These are phyloP conservation scores for Tribolium madens DNA, from an alignment of 1,140 invertebrate genomes.

Conservation along the genomic window DNA sequence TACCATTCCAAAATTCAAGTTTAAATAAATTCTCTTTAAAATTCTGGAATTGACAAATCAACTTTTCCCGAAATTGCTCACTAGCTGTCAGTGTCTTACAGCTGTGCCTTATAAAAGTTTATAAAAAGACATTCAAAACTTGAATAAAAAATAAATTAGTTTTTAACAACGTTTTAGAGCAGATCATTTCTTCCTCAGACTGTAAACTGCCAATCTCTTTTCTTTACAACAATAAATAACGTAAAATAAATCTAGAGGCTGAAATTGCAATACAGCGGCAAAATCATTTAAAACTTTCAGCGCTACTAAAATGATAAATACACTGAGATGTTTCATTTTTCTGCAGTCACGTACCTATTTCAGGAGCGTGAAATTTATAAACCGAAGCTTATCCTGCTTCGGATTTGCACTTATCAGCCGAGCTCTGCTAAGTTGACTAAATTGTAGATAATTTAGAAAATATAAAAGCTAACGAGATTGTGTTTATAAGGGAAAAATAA, in stretches of 20 bases:
- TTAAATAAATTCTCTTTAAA: no score
- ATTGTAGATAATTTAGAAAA: no score
- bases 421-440: no score
- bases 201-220: constrained; percentile 27
- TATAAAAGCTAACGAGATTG: no score
- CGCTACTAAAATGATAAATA: constrained; percentile 6
- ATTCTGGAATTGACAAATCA: constrained; percentile 7
- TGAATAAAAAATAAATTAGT: constrained; percentile 18
- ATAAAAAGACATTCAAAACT: constrained; percentile 7
- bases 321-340: constrained; percentile 4
- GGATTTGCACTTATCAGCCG: background rate
- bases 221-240: constrained; percentile 11
- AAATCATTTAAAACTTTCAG: constrained; percentile 27
- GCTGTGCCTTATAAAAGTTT: constrained; percentile 22
- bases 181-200: constrained; percentile 25
- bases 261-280: constrained; percentile 2
- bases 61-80: constrained; percentile 3
- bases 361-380: background rate
- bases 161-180: constrained; percentile 30
- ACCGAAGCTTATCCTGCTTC: background rate
- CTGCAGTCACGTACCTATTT: background rate
- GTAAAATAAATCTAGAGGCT: constrained; percentile 6
- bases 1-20: background rate
- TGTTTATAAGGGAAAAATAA: no score
- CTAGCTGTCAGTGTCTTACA: constrained; percentile 26